Conservation (phyloP, 2,888 invertebrate genomes). For the Lithophane ornitopus region DNA sequence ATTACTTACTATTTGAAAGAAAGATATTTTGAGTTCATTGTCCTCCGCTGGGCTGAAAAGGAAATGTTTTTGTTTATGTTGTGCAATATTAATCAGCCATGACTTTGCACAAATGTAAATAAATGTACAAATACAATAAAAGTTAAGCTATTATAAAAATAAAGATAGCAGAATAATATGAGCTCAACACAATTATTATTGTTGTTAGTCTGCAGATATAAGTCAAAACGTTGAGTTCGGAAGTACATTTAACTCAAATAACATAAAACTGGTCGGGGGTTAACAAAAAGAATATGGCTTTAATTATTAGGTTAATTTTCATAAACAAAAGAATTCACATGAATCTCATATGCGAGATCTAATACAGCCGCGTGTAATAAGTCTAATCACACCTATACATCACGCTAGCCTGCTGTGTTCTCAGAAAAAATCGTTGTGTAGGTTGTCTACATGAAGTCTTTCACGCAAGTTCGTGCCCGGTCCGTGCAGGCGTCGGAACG, state of each 20-base stretch:
- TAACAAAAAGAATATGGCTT: neutral
- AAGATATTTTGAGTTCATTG: conserved; percentile 53
- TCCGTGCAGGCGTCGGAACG: neutral
- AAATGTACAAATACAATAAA: neutral
- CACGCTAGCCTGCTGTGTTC: no score
- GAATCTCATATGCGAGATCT: neutral
- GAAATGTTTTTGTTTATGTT: conserved; percentile 13
- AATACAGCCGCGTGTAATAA: neutral
- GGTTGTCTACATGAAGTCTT: neutral
- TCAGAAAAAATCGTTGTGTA: neutral
- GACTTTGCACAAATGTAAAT: neutral
- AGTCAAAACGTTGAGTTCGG: neutral
- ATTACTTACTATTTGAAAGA: conserved; percentile 66
- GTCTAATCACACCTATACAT: neutral
- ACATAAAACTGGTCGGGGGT: neutral
- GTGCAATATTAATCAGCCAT: conserved; percentile 2
- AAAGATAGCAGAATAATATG: neutral
- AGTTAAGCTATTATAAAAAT: neutral
- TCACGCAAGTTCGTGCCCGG: neutral
- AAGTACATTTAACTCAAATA: neutral
- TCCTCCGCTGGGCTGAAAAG: conserved; percentile 51
- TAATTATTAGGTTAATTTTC: neutral
- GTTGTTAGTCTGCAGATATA: neutral
- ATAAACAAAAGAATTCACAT: neutral
- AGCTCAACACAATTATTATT: neutral